Evolutionary conservation across 2,113 vertebrate species (phyloP), one percentile per base, ranked within the genome.

Genomic region (Thalassoma bifasciatum): DNA sequence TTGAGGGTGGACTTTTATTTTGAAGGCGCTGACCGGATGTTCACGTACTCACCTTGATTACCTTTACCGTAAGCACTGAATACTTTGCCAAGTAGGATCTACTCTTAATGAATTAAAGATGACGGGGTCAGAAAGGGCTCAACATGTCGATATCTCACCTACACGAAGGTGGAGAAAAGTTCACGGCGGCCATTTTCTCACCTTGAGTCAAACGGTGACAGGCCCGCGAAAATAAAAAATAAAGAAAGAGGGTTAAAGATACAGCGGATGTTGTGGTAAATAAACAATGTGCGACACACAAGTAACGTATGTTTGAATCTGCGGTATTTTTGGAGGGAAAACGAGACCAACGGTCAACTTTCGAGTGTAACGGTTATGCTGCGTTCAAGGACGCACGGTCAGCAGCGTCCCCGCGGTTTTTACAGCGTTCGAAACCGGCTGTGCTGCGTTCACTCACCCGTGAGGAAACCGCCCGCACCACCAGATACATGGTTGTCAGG

Each of bases 401-500:
- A 70, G 44, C 44, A 59, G 34, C 66, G 72, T 22, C 34, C 60
- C 16, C 61, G 14, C 11, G 51, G 8, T 66, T 8, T 14, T 19
- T 22, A 38, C 24, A 2, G 16, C 51, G 2, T 19, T 19, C n/a
- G 22, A n/a, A 13, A 3, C 12, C 40, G 23, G 26, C 19, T 7
- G 22, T 6, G 50, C 46, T 12, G 52, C 59, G 60, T 65, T 66
- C 4, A 66, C 92, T 94, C 90, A 94, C 94, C 93, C 85, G 88
- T 36, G 91, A 79, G 52, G 86, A 90, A 19, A 89, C 75, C 38
- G 93, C 81, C 79, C 88, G 88, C 46, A 91, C 88, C 90, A 94
- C 86, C 86, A 94, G 68, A 36, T 94, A 94, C 93, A 94, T 93
- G 54, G 92, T 92, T 2, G 94, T 90, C 77, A 94, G 69, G 68